These are phyloP conservation scores for Microplitis deprimator DNA, from an alignment of 2,888 invertebrate genomes.

Conservation along the genomic window DNA sequence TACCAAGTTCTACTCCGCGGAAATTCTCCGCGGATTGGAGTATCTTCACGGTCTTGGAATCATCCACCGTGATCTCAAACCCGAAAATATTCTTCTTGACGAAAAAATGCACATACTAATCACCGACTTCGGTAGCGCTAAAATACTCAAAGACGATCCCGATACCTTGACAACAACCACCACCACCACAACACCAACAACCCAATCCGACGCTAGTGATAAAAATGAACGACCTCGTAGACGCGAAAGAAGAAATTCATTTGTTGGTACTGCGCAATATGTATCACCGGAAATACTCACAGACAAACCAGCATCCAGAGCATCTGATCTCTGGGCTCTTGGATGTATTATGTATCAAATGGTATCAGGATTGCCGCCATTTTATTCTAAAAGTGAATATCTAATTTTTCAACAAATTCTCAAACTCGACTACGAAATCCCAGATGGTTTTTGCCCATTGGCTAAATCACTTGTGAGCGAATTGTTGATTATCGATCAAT, in stretches of 20 bases:
- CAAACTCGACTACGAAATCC: constrained; percentile 91
- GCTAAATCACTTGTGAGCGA: constrained; percentile 92
- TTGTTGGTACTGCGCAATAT: constrained; percentile 99
- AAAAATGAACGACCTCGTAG: constrained; percentile 60
- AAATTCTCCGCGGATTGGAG: constrained; percentile 92
- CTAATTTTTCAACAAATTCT: constrained; percentile 96
- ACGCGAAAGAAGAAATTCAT: constrained; percentile 82
- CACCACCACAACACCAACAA: constrained; percentile 46
- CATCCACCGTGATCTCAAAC: constrained; percentile 97
- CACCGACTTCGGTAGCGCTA: constrained; percentile 97
- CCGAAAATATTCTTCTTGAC: constrained; percentile 96
- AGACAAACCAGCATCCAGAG: constrained; percentile 81
- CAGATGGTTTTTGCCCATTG: constrained; percentile 88
- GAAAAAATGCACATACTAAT: constrained; percentile 97
- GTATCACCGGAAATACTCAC: constrained; percentile 97
- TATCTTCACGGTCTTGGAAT: constrained; percentile 90
- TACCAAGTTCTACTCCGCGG: constrained; percentile 94
- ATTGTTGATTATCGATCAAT: constrained; percentile 86
- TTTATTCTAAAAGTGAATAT: constrained; percentile 93
- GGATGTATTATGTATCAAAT: constrained; percentile 98
- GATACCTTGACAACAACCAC: constrained; percentile 45
- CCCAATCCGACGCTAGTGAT: constrained; percentile 13
- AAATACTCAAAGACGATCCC: constrained; percentile 77
- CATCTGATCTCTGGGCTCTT: constrained; percentile 97
- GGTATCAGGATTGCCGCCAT: constrained; percentile 93